phyloP scores from a whole-genome alignment of 2,888 invertebrate species.

The Lymantria dispar region DNA sequence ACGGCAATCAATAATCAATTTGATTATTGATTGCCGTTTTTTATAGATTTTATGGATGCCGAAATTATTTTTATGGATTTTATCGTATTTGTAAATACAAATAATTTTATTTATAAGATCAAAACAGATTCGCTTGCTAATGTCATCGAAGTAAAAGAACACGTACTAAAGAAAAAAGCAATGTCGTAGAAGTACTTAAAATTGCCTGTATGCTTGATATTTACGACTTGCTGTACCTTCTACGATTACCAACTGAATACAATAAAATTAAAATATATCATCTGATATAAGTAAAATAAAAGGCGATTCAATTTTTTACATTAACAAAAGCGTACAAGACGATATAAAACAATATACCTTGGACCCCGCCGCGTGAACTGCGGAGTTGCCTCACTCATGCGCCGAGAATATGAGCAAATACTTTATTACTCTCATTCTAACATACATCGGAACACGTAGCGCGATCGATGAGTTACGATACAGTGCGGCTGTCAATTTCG shows the following conservation, averaged over 20 bases:
- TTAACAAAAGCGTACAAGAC: slow-evolving; percentile 76
- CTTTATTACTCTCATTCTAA: slow-evolving; percentile 67
- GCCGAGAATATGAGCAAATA: slow-evolving; percentile 54
- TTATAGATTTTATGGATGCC: too few relatives aligned
- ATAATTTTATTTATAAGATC: too few relatives aligned
- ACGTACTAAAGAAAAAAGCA: too few relatives aligned
- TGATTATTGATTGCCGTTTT: too few relatives aligned
- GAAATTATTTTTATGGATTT: too few relatives aligned
- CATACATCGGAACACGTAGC: slow-evolving; percentile 57
- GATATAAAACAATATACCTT: slow-evolving; percentile 72
- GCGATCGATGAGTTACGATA: slow-evolving; percentile 63
- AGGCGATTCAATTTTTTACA: slow-evolving; percentile 73
- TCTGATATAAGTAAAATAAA: slow-evolving; percentile 36
- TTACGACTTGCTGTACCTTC: neutral
- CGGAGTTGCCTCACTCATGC: slow-evolving; percentile 50
- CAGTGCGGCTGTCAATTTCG: slow-evolving; percentile 72
- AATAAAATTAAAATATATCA: neutral
- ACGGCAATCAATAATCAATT: too few relatives aligned
- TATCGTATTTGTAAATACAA: too few relatives aligned
- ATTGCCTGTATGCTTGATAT: neutral
- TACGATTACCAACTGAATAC: neutral
- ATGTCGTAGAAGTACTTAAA: too few relatives aligned
- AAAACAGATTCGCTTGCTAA: too few relatives aligned
- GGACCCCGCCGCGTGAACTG: slow-evolving; percentile 64
- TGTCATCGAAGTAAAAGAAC: too few relatives aligned